Base-by-base conservation (phyloP, 2,888 invertebrate species). In the Troilus luridus region DNA sequence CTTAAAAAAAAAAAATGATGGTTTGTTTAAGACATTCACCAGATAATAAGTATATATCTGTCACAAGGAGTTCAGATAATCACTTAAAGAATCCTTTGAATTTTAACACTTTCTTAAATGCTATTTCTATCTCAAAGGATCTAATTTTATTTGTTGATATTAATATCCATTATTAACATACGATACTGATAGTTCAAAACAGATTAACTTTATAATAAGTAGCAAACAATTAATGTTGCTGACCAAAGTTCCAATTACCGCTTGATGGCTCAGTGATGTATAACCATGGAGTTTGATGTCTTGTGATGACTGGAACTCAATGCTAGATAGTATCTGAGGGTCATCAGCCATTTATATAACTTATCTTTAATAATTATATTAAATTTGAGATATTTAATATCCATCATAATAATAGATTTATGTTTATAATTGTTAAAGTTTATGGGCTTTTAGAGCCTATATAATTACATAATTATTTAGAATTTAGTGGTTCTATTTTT, bases 271-370 rank as follows among this genome's bases (percentile, higher is more conserved):
- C 85, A 85, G 56, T 85, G 85, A 85, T 85, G 85, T 85, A 85
- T 85, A 56, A 77, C 56, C 27, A 12, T 21, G 54, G 85, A 85
- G 85, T 85, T 81, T 85, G 85, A 85, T 85, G 21, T 85, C 56
- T 56, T 56, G 41, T 85, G 85, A 85, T 85, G 81, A 81, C 81
- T 85, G 14, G 41, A 85, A n/a, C 85, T 85, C 85, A 56, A 21
- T 58, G 85, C 85, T 85, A 85, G 85, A 85, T 85, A 85, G 85
- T 85, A 85, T 85, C 85, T 85, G 85, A 85, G 85, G n/a, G 85
- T 85, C 85, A 56, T 54, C 56, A n/a, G 85, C 10, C n/a, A 85
- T 19, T 64, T 81, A 54, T 81, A 54, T 19, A 77, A 3, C 21
- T 11, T 81, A 7, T 54, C 81, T 54, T 81, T 5, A 27, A 27